phyloP scores from a whole-genome alignment of 2,113 vertebrate species.

The Phalacrocorax carbo region DNA sequence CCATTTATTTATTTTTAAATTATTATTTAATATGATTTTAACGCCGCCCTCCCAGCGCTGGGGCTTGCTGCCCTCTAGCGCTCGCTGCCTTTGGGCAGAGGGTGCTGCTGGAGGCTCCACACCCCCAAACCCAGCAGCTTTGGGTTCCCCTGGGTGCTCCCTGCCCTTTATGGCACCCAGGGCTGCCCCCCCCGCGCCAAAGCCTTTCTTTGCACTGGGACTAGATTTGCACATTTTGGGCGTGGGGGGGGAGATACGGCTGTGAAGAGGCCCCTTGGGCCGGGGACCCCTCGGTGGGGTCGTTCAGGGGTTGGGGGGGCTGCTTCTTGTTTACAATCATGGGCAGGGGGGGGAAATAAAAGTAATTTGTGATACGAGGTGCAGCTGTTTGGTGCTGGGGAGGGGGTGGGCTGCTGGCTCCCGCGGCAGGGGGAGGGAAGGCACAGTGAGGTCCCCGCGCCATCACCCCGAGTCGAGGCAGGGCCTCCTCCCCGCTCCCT shows the following conservation, averaged over 20 bases:
- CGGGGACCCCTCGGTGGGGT: background rate
- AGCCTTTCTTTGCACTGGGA: background rate
- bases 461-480: rapidly evolving
- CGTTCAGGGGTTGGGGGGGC: background rate
- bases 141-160: background rate
- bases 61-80: conserved; percentile 65
- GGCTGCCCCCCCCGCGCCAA: background rate
- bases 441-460: background rate
- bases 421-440: background rate
- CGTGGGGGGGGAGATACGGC: background rate
- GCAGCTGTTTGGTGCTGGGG: background rate
- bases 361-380: conserved; percentile 41
- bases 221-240: conserved; percentile 16
- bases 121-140: background rate
- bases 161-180: background rate
- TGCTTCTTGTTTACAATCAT: conserved; percentile 56
- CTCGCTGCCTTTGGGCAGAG: background rate
- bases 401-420: background rate
- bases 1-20: background rate
- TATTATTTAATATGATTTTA: background rate
- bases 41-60: background rate
- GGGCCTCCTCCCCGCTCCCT: background rate
- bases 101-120: background rate
- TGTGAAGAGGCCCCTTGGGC: background rate
- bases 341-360: conserved; percentile 20